Evolutionary conservation across 92 coral and sea anemone genomes (phyloP), one percentile per base, ranked within the genome.

Genomic region (Metridium senile): DNA sequence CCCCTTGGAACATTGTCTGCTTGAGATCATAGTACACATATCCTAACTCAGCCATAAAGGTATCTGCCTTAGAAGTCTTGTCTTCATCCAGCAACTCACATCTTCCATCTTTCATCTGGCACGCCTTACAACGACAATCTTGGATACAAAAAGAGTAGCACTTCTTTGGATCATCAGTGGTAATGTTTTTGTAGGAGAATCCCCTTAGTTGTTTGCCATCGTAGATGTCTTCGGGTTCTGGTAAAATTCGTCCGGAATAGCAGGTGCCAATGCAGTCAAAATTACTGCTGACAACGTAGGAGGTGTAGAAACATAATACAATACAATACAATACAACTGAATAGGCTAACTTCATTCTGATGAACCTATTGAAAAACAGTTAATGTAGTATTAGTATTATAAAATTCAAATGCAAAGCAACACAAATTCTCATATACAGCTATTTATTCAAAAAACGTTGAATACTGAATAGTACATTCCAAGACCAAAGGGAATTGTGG

Each of bases 31-130:
- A 70, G 62, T 70, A 70, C 62, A 30, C 62, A 35, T 70, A 70
- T 46, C 74, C 74, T 70, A 34, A 46, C 59, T 46, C 62, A 47
- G 28, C 52, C 33, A 23, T 34, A 62, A 81, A 81, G 56, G 43
- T 31, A 45, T 57, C 71, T 23, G 80, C 54, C 56, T 56, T 62
- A 33, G 80, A 62, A 18, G 66, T 66, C 78, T 70, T 65, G 80
- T 75, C 86, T 56, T 82, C 77, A 39, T 75, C 68, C 17, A 82
- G 70, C 39, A 82, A 71, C 56, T 82, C 82, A 67, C 86, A 82
- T 66, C 51, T 62, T 7, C 67, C 46, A 71, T 35, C 71, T 71
- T 82, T 66, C 71, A 82, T 33, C 68, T 82, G 86, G 61, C 57
- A 75, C 49, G 82, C 81, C 54, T 66, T 58, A 68, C 86, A 82